Evolutionary conservation across 2,797 vertebrate species (phyloP), one percentile per base, ranked within the genome.

Genomic region (Heterohyrax brucei): DNA sequence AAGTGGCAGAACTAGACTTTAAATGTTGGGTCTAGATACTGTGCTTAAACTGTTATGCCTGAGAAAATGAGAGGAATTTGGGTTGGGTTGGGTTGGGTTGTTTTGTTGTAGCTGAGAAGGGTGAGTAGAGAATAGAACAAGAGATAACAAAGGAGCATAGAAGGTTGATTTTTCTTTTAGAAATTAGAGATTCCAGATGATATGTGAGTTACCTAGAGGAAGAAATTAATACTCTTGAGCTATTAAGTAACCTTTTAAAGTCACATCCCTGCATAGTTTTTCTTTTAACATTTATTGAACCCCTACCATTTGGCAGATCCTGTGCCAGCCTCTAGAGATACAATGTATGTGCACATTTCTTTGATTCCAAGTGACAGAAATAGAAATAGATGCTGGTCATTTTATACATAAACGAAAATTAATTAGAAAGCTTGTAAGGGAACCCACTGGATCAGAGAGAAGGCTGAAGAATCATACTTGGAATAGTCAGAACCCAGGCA

Each of bases 51-150:
- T 62, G 33, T 24, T 90, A 44, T 89, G 44, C 73, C 53, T 87
- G 72, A 81, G 77, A 97, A 91, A 92, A 96, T 92, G 91, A 92
- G 82, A 94, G 78, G 78, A 96, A 93, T 90, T 88, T 90, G 95
- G 85, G 22, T 85, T 96, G 53, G 30, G 50, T 85, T 91, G 59
- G 18, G 72, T 88, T 93, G 44, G 44, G 61, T 81, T 93, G 59
- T 62, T 89, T 94, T 84, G 44, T 46, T 75, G 26, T 61, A 76
- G 84, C 50, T 92, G 62, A 84, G 66, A 22, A 94, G 56, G 76
- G 82, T 88, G 16, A 10, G 7, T 76, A 84, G 61, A 93, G 83
- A 94, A 64, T 19, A 87, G 62, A 93, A 94, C 78, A 61, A 18
- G 10, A 68, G 46, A 44, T 88, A 24, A 76, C 66, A 77, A 89